Evolutionary conservation across 2,888 invertebrate species (phyloP), one percentile per base, ranked within the genome.

Genomic region (Melanotus villosus): DNA sequence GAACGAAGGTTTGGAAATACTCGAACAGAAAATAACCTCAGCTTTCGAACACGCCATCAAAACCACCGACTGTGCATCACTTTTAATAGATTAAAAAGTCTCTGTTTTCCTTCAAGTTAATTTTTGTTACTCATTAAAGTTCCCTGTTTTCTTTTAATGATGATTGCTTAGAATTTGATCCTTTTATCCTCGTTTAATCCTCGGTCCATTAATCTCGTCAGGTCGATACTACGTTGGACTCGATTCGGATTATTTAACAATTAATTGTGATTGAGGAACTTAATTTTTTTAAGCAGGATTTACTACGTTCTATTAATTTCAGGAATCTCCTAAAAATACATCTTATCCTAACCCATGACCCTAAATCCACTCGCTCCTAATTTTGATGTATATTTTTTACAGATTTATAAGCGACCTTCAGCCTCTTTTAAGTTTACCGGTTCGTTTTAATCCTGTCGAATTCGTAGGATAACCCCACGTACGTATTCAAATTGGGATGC

Each of bases 41-140:
- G 80, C 82, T 12, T 78, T 83, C 41, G 57, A 76, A 9, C 70
- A 79, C 36, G 82, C 81, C 58, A 79, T 82, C 14, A 69, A 75
- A 56, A 75, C 65, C n/a, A 78, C 76, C 1, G 78, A 77, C 36
- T 75, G 75, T 62, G 52, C 62, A 18, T 54, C 45, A 2, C 52
- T 67, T 10, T 56, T 67, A 54, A 36, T 47, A 23, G 67, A 67
- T 12, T 67, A 56, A 58, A 9, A 16, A 18, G 12, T 14, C 2
- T 30, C 18, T 41, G 18, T 14, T 14, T 18, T 41, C 4, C 14
- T 26, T 26, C 26, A 3, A 26, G 26, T 7, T 26, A 7, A 26
- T 7, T 7, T 26, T 26, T 26, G 3, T 26, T 26, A 26, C 26
- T 5, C 7, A 26, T 26, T 26, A 26, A 3, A 26, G 26, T 7